Percentiles rank a stretch among this genome's conserved stretches.
These are phyloP conservation scores for Aricia artaxerxes DNA, from an alignment of 2,888 invertebrate species.

Conservation along the genomic window DNA sequence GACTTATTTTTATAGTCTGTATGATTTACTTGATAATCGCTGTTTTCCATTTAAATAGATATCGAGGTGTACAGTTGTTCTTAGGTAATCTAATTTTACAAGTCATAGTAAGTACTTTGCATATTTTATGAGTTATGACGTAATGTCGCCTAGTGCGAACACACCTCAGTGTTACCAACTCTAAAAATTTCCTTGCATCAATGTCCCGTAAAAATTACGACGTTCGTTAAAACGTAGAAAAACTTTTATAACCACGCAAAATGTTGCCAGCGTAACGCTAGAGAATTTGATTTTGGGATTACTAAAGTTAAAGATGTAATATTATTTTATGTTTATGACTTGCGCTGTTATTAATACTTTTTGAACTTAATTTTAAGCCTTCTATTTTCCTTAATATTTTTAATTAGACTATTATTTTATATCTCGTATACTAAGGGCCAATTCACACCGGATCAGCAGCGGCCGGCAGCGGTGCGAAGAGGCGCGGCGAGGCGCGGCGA, in stretches of 20 bases:
- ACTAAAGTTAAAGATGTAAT: neutral
- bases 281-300: neutral
- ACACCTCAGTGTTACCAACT: neutral
- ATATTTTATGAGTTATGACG: no score
- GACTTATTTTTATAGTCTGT: no score
- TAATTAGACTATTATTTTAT: neutral
- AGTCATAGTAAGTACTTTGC: no score
- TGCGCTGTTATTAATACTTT: neutral
- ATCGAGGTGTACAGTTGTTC: no score
- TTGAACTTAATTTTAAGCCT: neutral
- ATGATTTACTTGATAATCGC: no score
- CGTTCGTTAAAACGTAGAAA: conserved; percentile 39
- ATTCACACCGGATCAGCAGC: no score
- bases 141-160: conserved; percentile 4
- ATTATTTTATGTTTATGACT: neutral
- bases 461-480: no score
- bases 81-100: no score
- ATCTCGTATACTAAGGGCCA: neutral
- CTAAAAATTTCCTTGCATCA: conserved; percentile 23
- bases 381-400: neutral
- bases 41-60: no score
- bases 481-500: no score
- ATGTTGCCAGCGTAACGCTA: conserved; percentile 5
- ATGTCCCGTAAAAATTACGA: conserved; percentile 40
- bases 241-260: neutral